Conservation (phyloP, 53 echinoderm and acorn worm genomes). For the Astropecten irregularis region DNA sequence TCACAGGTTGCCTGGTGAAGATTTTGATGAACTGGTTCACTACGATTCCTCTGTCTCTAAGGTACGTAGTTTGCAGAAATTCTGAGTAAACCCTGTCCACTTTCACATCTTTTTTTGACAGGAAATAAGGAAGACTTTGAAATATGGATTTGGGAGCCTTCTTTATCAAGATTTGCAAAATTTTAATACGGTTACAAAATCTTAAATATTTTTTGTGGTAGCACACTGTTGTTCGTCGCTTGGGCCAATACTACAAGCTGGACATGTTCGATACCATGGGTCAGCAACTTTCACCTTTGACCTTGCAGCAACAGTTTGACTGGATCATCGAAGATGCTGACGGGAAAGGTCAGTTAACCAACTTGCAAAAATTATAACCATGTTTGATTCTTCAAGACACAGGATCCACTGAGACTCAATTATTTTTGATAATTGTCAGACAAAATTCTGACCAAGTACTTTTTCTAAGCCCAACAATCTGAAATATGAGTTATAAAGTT, state of each 20-base stretch:
- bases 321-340: slow-evolving; percentile 87
- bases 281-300: slow-evolving; percentile 65
- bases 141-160: no score
- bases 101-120: no score
- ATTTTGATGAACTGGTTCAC: slow-evolving; percentile 84
- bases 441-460: neutral
- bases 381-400: neutral
- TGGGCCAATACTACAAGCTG: slow-evolving; percentile 73
- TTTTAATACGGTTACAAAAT: no score
- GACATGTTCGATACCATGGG: slow-evolving; percentile 71
- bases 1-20: slow-evolving; percentile 78
- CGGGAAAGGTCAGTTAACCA: no score
- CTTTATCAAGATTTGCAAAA: no score
- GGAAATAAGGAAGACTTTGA: no score
- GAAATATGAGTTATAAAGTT: no score
- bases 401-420: neutral
- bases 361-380: slow-evolving; percentile 26
- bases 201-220: no score
- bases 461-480: no score
- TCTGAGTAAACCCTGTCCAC: no score
- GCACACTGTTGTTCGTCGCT: slow-evolving; percentile 69
- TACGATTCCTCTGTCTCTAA: slow-evolving; percentile 74
- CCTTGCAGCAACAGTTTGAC: slow-evolving; percentile 66
- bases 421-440: neutral
- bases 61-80: no score